Conservation (phyloP, 2,797 vertebrate species). For the Rhynchonycteris naso region DNA sequence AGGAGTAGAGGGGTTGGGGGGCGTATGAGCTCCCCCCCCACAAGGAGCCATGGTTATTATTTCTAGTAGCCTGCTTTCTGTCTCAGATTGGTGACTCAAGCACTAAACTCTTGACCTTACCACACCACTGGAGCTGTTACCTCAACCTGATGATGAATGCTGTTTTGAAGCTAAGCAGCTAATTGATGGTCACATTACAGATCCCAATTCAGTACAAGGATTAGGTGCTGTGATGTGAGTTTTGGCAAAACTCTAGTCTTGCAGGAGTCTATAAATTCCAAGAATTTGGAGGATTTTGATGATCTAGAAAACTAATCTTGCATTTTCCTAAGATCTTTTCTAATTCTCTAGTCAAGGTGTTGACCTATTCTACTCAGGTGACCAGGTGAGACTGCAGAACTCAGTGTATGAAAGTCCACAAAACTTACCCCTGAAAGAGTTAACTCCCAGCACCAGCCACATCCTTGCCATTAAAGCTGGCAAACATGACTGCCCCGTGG, state of each 20-base stretch:
- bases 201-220: neutral
- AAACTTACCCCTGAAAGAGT: neutral
- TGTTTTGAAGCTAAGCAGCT: neutral
- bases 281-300: neutral
- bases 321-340: neutral
- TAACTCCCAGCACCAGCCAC: neutral
- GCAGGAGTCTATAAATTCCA: neutral
- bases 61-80: neutral
- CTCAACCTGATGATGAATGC: neutral
- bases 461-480: neutral
- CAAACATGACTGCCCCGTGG: neutral
- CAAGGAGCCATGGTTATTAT: neutral
- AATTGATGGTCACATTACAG: neutral
- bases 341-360: neutral
- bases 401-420: neutral
- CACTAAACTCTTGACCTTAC: neutral
- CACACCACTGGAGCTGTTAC: no score
- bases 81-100: neutral
- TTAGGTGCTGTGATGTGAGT: neutral
- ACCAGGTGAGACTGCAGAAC: neutral
- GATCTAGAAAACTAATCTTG: neutral
- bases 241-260: neutral
- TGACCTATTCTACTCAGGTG: neutral
- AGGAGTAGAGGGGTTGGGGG: neutral
- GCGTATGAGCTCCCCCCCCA: neutral